These are phyloP conservation scores for Hydractinia symbiolongicarpus DNA, from an alignment of 30 jellyfish, hydroid and myxozoan species.

Conservation along the genomic window DNA sequence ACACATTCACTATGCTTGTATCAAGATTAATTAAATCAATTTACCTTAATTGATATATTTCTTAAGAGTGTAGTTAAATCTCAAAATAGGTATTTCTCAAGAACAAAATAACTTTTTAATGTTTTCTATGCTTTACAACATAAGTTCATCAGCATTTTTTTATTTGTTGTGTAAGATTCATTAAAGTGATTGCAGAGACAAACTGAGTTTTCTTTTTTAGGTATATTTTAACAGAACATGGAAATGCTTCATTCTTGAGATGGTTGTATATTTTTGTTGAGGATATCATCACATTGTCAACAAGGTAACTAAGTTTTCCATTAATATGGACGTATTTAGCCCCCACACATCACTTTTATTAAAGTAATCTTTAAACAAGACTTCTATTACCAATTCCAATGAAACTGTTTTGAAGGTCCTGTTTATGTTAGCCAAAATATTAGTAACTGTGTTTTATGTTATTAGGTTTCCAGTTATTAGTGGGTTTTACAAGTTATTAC, in stretches of 20 bases:
- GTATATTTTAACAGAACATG: conserved; percentile 15
- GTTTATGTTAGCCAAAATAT: background rate
- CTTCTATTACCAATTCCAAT: background rate
- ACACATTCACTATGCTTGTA: too few species aligned
- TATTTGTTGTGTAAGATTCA: background rate
- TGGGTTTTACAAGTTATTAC: conserved; percentile 77
- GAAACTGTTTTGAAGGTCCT: background rate
- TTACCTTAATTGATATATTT: too few species aligned
- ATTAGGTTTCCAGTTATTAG: conserved; percentile 74
- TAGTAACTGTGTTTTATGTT: background rate
- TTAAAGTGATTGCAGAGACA: background rate
- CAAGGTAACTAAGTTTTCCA: conserved; percentile 33
- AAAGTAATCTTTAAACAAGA: too few species aligned
- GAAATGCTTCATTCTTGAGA: conserved; percentile 29
- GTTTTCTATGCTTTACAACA: too few species aligned
- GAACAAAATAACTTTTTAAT: too few species aligned
- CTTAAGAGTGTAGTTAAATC: too few species aligned
- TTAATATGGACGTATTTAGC: too few species aligned
- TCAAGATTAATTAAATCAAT: too few species aligned
- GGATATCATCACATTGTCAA: conserved; percentile 50
- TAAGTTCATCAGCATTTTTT: background rate
- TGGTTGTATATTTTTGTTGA: conserved; percentile 54
- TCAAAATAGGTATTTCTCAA: too few species aligned
- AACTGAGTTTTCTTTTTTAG: background rate
- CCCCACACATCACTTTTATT: too few species aligned